These are phyloP conservation scores for Chunga burmeisteri DNA, from an alignment of 2,113 vertebrate species.

Conservation along the genomic window DNA sequence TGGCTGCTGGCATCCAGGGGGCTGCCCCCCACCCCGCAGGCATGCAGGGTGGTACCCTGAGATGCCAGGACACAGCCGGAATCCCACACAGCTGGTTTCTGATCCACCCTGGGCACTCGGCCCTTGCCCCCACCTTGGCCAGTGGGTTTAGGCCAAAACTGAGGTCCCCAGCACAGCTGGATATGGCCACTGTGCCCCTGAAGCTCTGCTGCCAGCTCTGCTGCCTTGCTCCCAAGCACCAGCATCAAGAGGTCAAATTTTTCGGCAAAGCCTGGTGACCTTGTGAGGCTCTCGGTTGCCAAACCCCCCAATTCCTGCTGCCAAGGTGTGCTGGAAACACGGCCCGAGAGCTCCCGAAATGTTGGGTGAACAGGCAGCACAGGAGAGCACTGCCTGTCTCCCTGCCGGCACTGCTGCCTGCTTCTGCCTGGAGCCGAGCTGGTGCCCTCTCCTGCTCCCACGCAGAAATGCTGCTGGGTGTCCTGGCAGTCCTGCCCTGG, in stretches of 20 bases:
- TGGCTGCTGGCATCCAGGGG: not conserved
- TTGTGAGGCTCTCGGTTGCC: not conserved
- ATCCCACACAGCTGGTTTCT: not conserved
- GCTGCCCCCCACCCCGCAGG: not conserved
- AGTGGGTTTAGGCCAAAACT: not conserved
- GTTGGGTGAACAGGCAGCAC: not conserved
- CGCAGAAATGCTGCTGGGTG: not conserved
- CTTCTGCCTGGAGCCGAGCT: not conserved
- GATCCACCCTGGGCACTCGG: rapidly evolving
- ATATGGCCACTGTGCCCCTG: rapidly evolving
- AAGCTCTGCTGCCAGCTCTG: not conserved
- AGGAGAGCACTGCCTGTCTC: not conserved
- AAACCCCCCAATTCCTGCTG: not conserved
- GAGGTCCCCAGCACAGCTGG: not conserved
- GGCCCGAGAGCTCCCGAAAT: not conserved
- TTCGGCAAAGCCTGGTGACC: not conserved
- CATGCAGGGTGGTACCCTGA: not conserved
- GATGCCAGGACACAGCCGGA: not conserved
- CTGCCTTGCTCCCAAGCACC: not conserved
- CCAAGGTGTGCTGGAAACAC: not conserved
- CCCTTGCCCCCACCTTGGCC: not conserved
- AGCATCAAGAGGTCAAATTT: rapidly evolving
- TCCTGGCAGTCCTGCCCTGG: not conserved
- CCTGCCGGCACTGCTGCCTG: not conserved
- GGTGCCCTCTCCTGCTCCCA: conserved; percentile 1